Conservation (phyloP, 2,113 vertebrate species). For the Xenopus tropicalis region DNA sequence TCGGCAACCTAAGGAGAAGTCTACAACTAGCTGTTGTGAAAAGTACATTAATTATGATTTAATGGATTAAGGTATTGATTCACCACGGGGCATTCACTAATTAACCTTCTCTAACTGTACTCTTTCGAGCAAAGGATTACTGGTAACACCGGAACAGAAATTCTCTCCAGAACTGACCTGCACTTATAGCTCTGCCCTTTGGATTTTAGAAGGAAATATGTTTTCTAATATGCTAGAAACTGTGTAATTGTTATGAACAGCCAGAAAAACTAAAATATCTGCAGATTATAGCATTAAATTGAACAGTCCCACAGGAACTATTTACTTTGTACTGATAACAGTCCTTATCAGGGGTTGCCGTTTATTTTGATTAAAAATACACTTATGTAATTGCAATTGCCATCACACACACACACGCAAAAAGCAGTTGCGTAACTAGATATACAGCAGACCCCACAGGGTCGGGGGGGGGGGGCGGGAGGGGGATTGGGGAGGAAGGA, state of each 20-base stretch:
- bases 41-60: slow-evolving; percentile 39
- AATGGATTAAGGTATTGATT: slow-evolving; percentile 44
- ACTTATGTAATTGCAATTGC: too few relatives aligned
- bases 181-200: slow-evolving; percentile 1
- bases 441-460: too few relatives aligned
- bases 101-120: slow-evolving; percentile 39
- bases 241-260: not conserved
- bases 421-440: too few relatives aligned
- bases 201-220: not conserved
- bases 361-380: not conserved
- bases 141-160: not conserved
- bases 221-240: not conserved
- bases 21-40: slow-evolving; percentile 31
- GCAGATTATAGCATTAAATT: not conserved
- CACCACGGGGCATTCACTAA: slow-evolving; percentile 33
- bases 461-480: too few relatives aligned
- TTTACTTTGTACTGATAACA: not conserved
- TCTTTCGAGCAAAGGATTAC: slow-evolving; percentile 13
- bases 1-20: slow-evolving; percentile 14
- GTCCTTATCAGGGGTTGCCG: not conserved
- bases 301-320: not conserved
- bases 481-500: too few relatives aligned
- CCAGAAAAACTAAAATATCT: too few relatives aligned
- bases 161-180: slow-evolving; percentile 4
- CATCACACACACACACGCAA: too few relatives aligned